Base-by-base conservation (phyloP, 2,113 vertebrate species). In the Grammomys dolichurus region DNA sequence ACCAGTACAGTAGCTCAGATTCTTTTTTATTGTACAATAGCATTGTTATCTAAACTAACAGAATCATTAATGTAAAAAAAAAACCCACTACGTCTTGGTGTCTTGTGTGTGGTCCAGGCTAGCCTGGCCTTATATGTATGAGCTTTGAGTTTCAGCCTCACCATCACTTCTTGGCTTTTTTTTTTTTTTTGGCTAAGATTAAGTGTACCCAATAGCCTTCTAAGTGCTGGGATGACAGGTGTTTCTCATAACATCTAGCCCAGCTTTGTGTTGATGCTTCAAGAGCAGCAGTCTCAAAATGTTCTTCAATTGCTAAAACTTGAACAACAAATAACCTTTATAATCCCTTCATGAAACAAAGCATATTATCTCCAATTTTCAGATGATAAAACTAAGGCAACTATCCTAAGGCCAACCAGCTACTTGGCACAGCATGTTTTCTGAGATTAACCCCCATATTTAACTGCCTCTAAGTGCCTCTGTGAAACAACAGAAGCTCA, bases 381-480 rank as follows among this genome's bases (percentile, higher is more conserved):
- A 94, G 75, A 58, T 72, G 43, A 94, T n/a, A 90, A 95, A 91
- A 67, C 46, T 80, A 58, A 89, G 20, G 48, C 28, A 93, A 46
- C 10, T 86, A 43, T 19, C 0, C 43, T 16, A n/a, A 54, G 51
- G 48, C 73, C 8, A 92, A 5, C 4, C 16, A n/a, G 19, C 63
- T 73, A 69, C 26, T 75, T 73, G 80, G 40, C 36, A 3, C 6
- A 69, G 40, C 60, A 16, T 69, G 77, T 4, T 81, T 89, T 96
- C 48, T 87, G 60, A 46, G 58, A 56, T 63, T 95, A 28, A 63
- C 75, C 22, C 12, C 54, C 51, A 46, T 2, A 81, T 19, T 78
- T 48, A 11, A 87, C 24, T 75, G 76, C 14, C 28, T 36, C 51
- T 56, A 24, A 20, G 31, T 56, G 54, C 26, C 20, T 72, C 31